Conservation (phyloP, 2,797 vertebrate species). For the Phalloptychus januarius region DNA sequence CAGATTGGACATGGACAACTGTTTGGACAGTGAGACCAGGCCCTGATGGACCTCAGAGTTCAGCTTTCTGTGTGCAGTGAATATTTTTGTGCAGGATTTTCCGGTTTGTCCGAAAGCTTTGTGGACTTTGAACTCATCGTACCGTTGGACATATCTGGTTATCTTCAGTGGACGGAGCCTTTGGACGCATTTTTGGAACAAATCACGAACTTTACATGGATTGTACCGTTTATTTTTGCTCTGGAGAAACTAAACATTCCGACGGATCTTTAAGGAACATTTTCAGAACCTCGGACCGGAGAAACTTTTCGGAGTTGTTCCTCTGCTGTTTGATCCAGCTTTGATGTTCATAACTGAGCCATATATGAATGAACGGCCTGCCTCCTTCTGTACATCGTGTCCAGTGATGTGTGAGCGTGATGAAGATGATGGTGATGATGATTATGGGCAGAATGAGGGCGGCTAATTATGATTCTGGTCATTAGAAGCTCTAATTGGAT, state of each 20-base stretch:
- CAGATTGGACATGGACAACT: neutral
- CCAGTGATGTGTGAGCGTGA: slow-evolving; percentile 51
- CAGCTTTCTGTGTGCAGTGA: neutral
- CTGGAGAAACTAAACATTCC: neutral
- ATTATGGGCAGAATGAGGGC: slow-evolving; percentile 15
- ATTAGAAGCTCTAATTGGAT: slow-evolving; percentile 40
- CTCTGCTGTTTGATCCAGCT: slow-evolving; percentile 47
- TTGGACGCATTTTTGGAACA: neutral
- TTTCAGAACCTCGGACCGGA: slow-evolving; percentile 10
- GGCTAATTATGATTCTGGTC: slow-evolving; percentile 34
- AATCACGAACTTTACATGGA: neutral
- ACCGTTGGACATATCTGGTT: neutral
- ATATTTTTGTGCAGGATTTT: neutral
- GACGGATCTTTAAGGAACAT: slow-evolving; percentile 1
- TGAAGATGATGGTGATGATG: slow-evolving; percentile 20
- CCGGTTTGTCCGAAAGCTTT: neutral
- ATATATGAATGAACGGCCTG: slow-evolving; percentile 70
- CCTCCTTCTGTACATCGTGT: slow-evolving; percentile 69
- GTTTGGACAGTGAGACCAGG: neutral
- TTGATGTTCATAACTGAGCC: slow-evolving; percentile 73
- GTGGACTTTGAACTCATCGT: neutral
- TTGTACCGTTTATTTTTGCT: slow-evolving; percentile 13
- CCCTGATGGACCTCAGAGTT: neutral
- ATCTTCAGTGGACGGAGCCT: neutral
- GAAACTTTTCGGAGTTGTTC: slow-evolving; percentile 35